Evolutionary conservation across 2,888 invertebrate genomes (phyloP).

Genomic region (Agrotis exclamationis): DNA sequence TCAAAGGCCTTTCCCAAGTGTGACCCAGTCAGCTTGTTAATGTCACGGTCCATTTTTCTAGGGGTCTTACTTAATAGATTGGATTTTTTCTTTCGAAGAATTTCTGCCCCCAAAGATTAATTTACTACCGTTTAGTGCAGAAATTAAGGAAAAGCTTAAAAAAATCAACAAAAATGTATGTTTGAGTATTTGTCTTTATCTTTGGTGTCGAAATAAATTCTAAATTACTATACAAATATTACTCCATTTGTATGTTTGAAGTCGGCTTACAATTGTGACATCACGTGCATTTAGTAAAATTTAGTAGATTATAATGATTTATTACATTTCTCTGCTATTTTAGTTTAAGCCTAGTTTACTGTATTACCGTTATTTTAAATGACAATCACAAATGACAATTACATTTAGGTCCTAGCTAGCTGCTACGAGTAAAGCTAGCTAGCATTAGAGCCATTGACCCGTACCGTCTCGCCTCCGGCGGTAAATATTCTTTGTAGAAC

Average conservation of each 20-base stretch:
- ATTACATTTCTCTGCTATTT: background rate
- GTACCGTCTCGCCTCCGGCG: no score
- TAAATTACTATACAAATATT: background rate
- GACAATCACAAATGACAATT: no score
- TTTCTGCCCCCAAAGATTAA: no score
- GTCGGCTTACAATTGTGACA: background rate
- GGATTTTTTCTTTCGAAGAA: no score
- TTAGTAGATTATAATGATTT: background rate
- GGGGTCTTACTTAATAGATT: background rate
- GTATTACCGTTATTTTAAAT: background rate
- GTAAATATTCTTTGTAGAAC: no score
- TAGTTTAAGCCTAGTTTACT: background rate
- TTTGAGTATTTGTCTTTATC: no score
- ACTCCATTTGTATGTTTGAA: background rate
- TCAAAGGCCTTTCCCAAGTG: background rate
- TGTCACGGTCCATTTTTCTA: background rate
- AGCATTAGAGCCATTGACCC: no score
- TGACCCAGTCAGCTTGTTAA: background rate
- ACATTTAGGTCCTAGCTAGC: no score
- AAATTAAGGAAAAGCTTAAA: no score
- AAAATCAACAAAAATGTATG: no score
- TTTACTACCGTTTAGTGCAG: no score
- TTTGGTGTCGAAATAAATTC: background rate
- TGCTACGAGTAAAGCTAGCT: no score
- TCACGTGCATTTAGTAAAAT: background rate